Conservation (phyloP, 2,888 invertebrate genomes). For the Drosophila neutralis region DNA sequence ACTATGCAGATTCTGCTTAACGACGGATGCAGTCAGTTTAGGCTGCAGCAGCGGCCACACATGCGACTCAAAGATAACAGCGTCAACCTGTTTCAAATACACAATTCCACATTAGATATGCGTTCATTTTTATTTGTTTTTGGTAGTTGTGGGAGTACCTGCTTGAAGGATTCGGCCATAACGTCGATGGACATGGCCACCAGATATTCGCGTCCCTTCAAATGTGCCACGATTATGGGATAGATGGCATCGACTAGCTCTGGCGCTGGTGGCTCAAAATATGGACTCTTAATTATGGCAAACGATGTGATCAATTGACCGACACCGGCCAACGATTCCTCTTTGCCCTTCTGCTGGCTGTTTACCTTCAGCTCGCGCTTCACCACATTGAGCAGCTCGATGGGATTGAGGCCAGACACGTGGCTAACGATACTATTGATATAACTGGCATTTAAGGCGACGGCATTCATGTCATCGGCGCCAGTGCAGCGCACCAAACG, state of each 20-base stretch:
- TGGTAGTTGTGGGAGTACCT: constrained; percentile 19
- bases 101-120: neutral
- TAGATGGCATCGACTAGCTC: constrained; percentile 37
- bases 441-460: constrained; percentile 34
- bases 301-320: constrained; percentile 53
- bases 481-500: constrained; percentile 65
- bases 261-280: constrained; percentile 18
- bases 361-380: constrained; percentile 42
- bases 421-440: constrained; percentile 38
- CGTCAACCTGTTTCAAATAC: constrained; percentile 14
- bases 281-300: constrained; percentile 34
- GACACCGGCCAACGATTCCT: constrained; percentile 59
- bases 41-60: constrained; percentile 54
- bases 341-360: constrained; percentile 51
- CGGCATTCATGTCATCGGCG: constrained; percentile 49
- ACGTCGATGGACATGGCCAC: constrained; percentile 39
- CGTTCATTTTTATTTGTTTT: neutral
- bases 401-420: constrained; percentile 36
- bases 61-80: constrained; percentile 13
- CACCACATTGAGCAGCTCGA: constrained; percentile 38
- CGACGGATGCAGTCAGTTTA: constrained; percentile 38
- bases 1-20: constrained; percentile 17
- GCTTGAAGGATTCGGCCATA: constrained; percentile 36
- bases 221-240: constrained; percentile 38
- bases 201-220: constrained; percentile 62